Percentiles rank a stretch among this genome's conserved stretches.
phyloP scores from a whole-genome alignment of 1,140 invertebrate genomes.

The Medauroidea extradentata region DNA sequence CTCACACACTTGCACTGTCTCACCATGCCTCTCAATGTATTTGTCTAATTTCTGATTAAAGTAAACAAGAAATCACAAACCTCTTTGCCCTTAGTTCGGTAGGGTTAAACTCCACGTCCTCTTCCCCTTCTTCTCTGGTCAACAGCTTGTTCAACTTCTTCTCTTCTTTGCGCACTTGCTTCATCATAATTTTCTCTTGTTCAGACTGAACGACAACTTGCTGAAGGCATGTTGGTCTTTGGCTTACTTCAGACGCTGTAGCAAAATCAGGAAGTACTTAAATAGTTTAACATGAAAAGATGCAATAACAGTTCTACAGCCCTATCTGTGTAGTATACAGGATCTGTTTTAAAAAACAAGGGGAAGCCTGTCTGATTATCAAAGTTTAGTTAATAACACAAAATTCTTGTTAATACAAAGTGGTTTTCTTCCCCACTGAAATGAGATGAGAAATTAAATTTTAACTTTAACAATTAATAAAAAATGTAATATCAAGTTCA shows the following conservation, averaged over 20 bases:
- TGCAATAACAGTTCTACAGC: too few species aligned
- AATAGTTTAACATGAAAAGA: background rate
- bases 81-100: constrained; percentile 38
- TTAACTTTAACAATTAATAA: too few species aligned
- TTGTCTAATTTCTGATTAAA: too few species aligned
- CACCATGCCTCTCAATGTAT: too few species aligned
- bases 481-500: too few species aligned
- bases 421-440: too few species aligned
- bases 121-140: constrained; percentile 51
- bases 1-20: too few species aligned
- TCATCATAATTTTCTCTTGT: constrained; percentile 73
- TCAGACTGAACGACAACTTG: constrained; percentile 81
- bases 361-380: too few species aligned
- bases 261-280: background rate
- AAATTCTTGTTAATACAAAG: background rate
- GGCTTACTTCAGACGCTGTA: background rate
- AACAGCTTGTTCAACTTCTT: constrained; percentile 66
- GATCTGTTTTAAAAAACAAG: too few species aligned
- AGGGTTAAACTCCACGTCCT: constrained; percentile 45
- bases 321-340: too few species aligned
- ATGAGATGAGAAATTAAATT: too few species aligned
- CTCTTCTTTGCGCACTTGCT: constrained; percentile 83
- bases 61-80: too few species aligned
- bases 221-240: constrained; percentile 40
- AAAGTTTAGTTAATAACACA: background rate